Evolutionary conservation across 2,888 invertebrate species (phyloP).

Genomic region (Agapostemon virescens): DNA sequence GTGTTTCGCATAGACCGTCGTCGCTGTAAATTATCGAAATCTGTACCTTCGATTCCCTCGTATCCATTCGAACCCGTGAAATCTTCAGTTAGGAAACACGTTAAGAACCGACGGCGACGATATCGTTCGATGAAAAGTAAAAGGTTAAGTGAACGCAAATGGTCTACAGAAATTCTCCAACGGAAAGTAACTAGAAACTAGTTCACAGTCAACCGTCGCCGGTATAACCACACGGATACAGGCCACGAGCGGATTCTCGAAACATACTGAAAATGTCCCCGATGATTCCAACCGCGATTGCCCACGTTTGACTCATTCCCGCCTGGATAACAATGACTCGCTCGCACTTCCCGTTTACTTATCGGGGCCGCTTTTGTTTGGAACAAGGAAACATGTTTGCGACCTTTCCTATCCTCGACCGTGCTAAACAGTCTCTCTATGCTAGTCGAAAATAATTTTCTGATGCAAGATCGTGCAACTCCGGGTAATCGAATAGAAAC

Average conservation of each 20-base stretch:
- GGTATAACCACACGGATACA: neutral
- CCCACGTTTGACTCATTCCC: constrained; percentile 59
- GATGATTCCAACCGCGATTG: constrained; percentile 21
- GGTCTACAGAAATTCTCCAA: constrained; percentile 31
- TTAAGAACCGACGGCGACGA: too few relatives aligned
- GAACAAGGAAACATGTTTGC: constrained; percentile 14
- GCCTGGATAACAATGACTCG: constrained; percentile 60
- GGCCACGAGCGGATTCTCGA: constrained; percentile 12
- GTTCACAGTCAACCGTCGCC: constrained; percentile 10
- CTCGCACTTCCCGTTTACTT: constrained; percentile 54
- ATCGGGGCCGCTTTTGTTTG: constrained; percentile 51
- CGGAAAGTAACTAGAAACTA: constrained; percentile 47
- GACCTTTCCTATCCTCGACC: neutral
- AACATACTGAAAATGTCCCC: constrained; percentile 18
- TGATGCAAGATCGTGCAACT: constrained; percentile 10
- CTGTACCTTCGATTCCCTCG: neutral
- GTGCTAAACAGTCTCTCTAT: neutral
- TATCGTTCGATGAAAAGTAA: constrained; percentile 27
- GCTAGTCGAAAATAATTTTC: constrained; percentile 1
- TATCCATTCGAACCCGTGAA: neutral
- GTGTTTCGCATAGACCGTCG: too few relatives aligned
- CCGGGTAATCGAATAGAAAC: neutral
- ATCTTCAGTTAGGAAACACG: neutral
- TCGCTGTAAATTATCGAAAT: neutral
- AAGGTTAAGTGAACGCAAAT: constrained; percentile 29